These are phyloP conservation scores for Amyelois transitella DNA, from an alignment of 1,140 invertebrate species.

Conservation along the genomic window DNA sequence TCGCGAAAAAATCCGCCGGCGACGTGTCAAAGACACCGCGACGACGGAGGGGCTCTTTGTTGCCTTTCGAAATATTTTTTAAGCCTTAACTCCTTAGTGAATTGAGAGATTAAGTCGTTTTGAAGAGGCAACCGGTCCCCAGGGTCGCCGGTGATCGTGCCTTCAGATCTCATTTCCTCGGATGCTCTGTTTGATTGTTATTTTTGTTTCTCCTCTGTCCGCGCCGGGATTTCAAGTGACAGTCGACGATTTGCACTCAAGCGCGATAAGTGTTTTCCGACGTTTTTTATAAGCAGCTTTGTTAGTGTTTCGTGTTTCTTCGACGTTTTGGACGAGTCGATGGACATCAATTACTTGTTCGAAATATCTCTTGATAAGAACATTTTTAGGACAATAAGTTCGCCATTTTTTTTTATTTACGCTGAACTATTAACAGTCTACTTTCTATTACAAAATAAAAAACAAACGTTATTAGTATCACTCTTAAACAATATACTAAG, in stretches of 20 bases:
- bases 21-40: conserved; percentile 72
- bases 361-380: background rate
- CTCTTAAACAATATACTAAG: background rate
- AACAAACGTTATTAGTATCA: background rate
- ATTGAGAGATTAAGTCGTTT: conserved; percentile 74
- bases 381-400: background rate
- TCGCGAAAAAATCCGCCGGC: conserved; percentile 67
- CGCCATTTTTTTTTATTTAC: background rate
- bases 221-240: conserved; percentile 66
- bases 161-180: conserved; percentile 70
- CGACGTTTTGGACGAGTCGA: conserved; percentile 14
- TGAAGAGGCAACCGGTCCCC: conserved; percentile 66
- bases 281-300: conserved; percentile 65
- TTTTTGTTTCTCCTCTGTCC: conserved; percentile 67
- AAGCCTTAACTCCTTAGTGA: conserved; percentile 73
- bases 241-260: conserved; percentile 68
- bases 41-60: conserved; percentile 57
- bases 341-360: conserved; percentile 15
- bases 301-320: conserved; percentile 47
- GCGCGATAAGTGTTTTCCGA: conserved; percentile 70
- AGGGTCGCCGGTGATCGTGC: conserved; percentile 67
- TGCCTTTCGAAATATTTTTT: conserved; percentile 71
- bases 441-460: background rate
- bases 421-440: background rate
- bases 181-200: conserved; percentile 73